Base-by-base conservation (phyloP, 2,888 invertebrate genomes). In the Cyrtodaria siliqua region DNA sequence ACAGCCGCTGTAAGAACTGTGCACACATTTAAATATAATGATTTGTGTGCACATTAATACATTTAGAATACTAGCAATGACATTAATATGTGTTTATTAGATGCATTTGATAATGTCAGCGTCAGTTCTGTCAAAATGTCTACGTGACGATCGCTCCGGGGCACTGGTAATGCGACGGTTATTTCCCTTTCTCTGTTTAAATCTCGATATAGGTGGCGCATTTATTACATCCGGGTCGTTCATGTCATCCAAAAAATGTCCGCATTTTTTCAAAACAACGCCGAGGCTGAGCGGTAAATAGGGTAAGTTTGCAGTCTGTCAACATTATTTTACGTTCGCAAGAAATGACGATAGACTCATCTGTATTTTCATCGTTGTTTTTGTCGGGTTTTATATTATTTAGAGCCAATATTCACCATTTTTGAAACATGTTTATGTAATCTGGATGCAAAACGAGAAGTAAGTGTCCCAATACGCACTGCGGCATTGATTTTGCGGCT, bases 121-220 rank as follows among this genome's bases (percentile, higher is more conserved):
- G 44, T 44, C 44, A 16, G 44, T 44, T 44, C 44, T 16, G 44
- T 44, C 44, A 44, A 44, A 44, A 9, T 44, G 4, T 6, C 16
- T 44, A 9, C 16, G 44, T 44, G 4, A 44, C n/a, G 44, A 44
- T 44, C 44, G 44, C 44, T 16, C 44, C 44, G n/a, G n/a, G n/a
- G n/a, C n/a, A n/a, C n/a, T n/a, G n/a, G 44, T 44, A 44, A 16
- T 44, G 44, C 44, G 44, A 44, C 20, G 16, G 44, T 44, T 44
- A 44, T 44, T 44, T 9, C 44, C 44, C 44, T 44, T 44, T 4
- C 44, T 16, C 4, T 44, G n/a, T 44, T 44, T 9, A 44, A 44
- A 44, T 44, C 44, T 44, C n/a, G n/a, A n/a, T n/a, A n/a, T n/a
- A n/a, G n/a, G n/a, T 20, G 44, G 8, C 44, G 44, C 44, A 6